Evolutionary conservation across 1,140 invertebrate genomes (phyloP).

Genomic region (Pseudomyrmex pallidus): DNA sequence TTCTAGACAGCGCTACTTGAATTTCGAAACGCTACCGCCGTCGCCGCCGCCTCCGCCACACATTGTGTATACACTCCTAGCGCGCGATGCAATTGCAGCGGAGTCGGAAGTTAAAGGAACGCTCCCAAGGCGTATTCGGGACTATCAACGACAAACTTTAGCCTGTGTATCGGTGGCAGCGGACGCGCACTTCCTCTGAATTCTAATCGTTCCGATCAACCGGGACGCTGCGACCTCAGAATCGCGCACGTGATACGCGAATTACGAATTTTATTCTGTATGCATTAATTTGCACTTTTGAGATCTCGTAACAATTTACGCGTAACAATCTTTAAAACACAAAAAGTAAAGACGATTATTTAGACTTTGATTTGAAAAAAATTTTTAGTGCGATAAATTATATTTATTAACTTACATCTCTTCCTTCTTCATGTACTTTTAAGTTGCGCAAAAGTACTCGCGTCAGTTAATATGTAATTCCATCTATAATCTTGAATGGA

Average conservation of each 20-base stretch:
- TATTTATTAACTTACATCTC: too few species aligned
- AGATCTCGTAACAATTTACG: background rate
- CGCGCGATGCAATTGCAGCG: conserved; percentile 45
- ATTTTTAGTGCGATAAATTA: too few species aligned
- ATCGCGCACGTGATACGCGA: background rate
- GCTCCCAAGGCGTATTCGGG: conserved; percentile 35
- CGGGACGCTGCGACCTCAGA: background rate
- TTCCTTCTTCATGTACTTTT: background rate
- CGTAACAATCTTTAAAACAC: too few species aligned
- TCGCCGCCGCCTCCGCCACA: background rate
- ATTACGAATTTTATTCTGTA: background rate
- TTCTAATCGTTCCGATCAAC: conserved; percentile 53
- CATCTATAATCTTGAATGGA: background rate
- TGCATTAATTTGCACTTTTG: conserved; percentile 17
- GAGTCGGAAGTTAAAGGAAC: conserved; percentile 58
- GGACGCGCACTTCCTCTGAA: conserved; percentile 43
- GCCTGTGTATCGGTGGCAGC: conserved; percentile 31
- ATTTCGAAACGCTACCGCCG: conserved; percentile 38
- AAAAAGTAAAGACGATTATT: too few species aligned
- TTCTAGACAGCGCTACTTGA: conserved; percentile 49
- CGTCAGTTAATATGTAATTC: background rate
- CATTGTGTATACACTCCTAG: conserved; percentile 43
- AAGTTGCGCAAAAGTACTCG: too few species aligned
- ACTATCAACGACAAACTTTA: conserved; percentile 57
- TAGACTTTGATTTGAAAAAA: too few species aligned